Base-by-base conservation (phyloP, 2,888 invertebrate genomes). In the Tanaodytes sp. region DNA sequence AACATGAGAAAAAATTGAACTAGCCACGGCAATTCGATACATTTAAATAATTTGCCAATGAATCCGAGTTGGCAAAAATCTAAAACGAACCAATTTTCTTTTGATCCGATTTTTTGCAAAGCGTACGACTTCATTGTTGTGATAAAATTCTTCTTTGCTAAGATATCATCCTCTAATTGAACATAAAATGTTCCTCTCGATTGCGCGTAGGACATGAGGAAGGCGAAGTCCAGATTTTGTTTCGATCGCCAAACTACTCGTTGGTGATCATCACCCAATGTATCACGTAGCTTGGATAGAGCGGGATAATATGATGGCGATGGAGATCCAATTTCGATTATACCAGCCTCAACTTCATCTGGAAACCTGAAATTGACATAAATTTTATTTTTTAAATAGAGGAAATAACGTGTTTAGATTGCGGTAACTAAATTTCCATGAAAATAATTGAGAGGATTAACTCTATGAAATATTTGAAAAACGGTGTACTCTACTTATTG, bases 21-120 rank as follows among this genome's bases (percentile, higher is more conserved):
- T 68, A 98, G 88, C 87, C 92, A 91, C 0, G 93, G 92, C 16
- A 98, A 86, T 80, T 96, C 94, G 0, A 92, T 90, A 14, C 95
- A 93, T 80, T 93, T 93, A 85, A 98, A 97, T 88, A 98, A 89
- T 33, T 48, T 85, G 88, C 96, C 96, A 75, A 98, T 98, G 80
- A 97, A 98, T 30, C 98, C 98, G 2, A 97, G 88, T 69, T 93
- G 92, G 81, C 97, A 97, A 85, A 95, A 98, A 82, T 98, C 97
- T 54, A 98, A 87, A 55, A 96, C 91, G 77, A 97, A 91, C 97
- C 98, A 98, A 16, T 91, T 89, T 18, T 93, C 87, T 76, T 92
- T 92, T 68, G 88, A 87, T 15, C 90, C 89, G 49, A 92, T 92
- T 82, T 92, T 93, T 79, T 92, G 91, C 6, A 92, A 86, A 11